Base-by-base conservation (phyloP, 2,797 vertebrate species). In the Cygnus olor region DNA sequence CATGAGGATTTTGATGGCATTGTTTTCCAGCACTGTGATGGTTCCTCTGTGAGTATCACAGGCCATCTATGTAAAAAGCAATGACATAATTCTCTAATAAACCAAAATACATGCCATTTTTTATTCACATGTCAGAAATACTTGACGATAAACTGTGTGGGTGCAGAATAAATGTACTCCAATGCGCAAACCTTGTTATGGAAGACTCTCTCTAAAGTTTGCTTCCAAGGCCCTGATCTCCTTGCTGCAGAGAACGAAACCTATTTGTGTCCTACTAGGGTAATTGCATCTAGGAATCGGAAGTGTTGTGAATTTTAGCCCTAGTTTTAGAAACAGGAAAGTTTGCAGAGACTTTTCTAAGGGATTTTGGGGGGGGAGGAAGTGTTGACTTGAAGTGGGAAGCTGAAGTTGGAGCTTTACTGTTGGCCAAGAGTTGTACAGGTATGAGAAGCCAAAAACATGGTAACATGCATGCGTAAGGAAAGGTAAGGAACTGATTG, bases 11-110 rank as follows among this genome's bases (percentile, higher is more conserved):
- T 92, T 83, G 89, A 73, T 89, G 64, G 70, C 13, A 6, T 11
- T 92, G 63, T 81, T 91, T 85, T 69, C 42, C 56, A 80, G 85
- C 47, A 32, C 51, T 47, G 22, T 38, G 70, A 76, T 64, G 60
- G 42, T 69, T 88, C 73, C 82, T 95, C 64, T 95, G 82, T 88
- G 85, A 88, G 45, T 58, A 66, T 70, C 56, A 64, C 51, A 88
- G 85, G 28, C 63, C 79, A 76, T 85, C 87, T 95, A 80, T 49
- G 64, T 19, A 89, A 88, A 80, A 70, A 72, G 10, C 47, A 68
- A 76, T 47, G 10, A 85, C 91, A 89, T 78, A 78, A 65, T 30
- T 34, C 34, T 85, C 76, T 92, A 80, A 94, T 86, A 93, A 74
- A 3, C 24, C 10, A 78, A 74, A 86, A 83, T n/a, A 22, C 14